Base-by-base conservation (phyloP, 1,140 invertebrate genomes). In the Chironomus striatipennis region DNA sequence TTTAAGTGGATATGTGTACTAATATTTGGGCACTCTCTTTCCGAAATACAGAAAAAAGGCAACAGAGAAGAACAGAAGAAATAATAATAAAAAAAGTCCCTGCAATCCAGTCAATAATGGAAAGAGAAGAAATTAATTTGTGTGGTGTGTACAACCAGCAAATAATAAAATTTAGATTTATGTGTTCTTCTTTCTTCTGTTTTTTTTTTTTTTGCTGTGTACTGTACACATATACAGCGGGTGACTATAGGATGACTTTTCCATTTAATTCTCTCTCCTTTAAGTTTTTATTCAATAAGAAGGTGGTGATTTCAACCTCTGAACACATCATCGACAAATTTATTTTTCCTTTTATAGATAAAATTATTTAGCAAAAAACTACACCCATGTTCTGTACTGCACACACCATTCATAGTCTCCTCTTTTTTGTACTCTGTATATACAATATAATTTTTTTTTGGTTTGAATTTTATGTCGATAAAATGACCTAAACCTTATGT, bases 121-220 rank as follows among this genome's bases (percentile, higher is more conserved):
- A 18, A 70, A 20, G 65, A 70, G 65, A 70, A 18, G 65, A 70
- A 70, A 70, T 70, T 70, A 70, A 70, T 70, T 70, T 70, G 65
- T 70, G 65, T 15, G 47, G 47, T 57, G 65, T 70, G 65, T 70
- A 70, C 7, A 70, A 18, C 17, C 65, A 70, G 20, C 65, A 70
- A 70, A 70, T 70, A 70, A 70, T 70, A 70, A 70, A 70, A 70
- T 70, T 70, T 70, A 70, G 65, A 70, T 70, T 70, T 70, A 70
- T 70, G 65, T 70, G 65, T 34, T 34, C 24, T 34, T 34, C 65
- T 18, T 70, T 18, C 18, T 70, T 18, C 18, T 57, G 47, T 57
- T 57, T 57, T 34, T 34, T 34, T 34, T 34, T 34, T 34, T 34
- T 34, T 1, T 34, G 5, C 24, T 34, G 24, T 34, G 24, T 34